These are phyloP conservation scores for Uloborus plumipes DNA, from an alignment of 2,888 invertebrate genomes.

Conservation along the genomic window DNA sequence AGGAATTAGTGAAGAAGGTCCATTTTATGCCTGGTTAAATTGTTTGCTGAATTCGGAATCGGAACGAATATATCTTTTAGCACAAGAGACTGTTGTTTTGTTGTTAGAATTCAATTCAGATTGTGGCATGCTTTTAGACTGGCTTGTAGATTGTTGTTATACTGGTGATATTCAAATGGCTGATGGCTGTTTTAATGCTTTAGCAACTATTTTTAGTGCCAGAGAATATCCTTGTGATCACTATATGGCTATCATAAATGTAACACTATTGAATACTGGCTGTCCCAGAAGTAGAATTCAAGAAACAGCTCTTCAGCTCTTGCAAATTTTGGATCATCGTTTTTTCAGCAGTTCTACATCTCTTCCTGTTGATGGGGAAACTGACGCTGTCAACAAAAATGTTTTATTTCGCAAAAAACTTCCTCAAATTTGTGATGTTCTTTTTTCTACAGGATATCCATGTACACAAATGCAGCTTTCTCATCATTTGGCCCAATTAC, in stretches of 20 bases:
- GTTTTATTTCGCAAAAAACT: slow-evolving; percentile 50
- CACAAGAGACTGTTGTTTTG: slow-evolving; percentile 92
- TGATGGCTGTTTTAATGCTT: slow-evolving; percentile 95
- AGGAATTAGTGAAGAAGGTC: slow-evolving; percentile 88
- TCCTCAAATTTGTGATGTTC: slow-evolving; percentile 62
- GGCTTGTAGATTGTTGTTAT: slow-evolving; percentile 98
- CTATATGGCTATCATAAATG: slow-evolving; percentile 97
- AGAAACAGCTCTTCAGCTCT: slow-evolving; percentile 91
- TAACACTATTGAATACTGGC: slow-evolving; percentile 95
- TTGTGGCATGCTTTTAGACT: slow-evolving; percentile 85
- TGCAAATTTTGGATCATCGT: slow-evolving; percentile 90
- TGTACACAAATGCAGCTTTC: slow-evolving; percentile 93
- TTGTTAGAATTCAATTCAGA: slow-evolving; percentile 95
- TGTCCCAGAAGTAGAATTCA: slow-evolving; percentile 92
- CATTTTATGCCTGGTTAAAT: slow-evolving; percentile 93
- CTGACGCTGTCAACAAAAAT: slow-evolving; percentile 49
- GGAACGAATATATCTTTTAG: slow-evolving; percentile 78
- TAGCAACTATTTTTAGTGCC: slow-evolving; percentile 96
- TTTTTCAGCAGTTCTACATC: slow-evolving; percentile 82
- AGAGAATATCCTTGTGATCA: slow-evolving; percentile 98
- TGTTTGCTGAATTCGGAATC: slow-evolving; percentile 88
- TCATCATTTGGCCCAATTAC: slow-evolving; percentile 90
- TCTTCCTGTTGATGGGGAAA: slow-evolving; percentile 65
- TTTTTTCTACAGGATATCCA: slow-evolving; percentile 73
- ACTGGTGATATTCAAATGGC: slow-evolving; percentile 91